A percentile compares a stretch with the other conserved stretches of the same genome.
phyloP scores from a whole-genome alignment of 2,113 vertebrate genomes.

The Prochilodus magdalenae region DNA sequence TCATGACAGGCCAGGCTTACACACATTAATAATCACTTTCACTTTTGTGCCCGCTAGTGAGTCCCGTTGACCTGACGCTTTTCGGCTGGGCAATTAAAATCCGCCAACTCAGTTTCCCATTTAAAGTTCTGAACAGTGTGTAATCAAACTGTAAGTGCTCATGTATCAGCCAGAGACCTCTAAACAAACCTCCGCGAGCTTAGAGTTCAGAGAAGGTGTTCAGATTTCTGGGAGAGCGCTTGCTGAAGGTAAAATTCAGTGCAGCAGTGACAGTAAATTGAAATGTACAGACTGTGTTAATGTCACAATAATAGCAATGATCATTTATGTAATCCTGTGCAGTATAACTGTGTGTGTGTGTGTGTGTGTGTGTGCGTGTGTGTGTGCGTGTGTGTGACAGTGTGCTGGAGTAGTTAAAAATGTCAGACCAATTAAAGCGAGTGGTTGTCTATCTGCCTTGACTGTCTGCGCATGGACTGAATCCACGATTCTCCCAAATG shows the following conservation, averaged over 20 bases:
- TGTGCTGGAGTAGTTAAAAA: slow-evolving; percentile 44
- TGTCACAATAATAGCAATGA: slow-evolving; percentile 18
- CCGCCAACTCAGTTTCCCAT: too few species aligned
- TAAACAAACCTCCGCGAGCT: not conserved
- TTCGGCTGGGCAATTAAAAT: too few species aligned
- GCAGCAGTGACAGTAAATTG: not conserved
- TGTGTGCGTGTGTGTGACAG: not conserved
- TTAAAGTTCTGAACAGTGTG: too few species aligned
- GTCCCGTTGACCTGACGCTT: too few species aligned
- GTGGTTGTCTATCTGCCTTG: slow-evolving; percentile 31
- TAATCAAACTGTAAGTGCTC: not conserved
- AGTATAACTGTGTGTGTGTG: not conserved
- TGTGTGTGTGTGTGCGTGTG: not conserved
- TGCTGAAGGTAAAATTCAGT: not conserved
- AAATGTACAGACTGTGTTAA: not conserved
- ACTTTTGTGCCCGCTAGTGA: too few species aligned
- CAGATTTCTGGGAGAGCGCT: not conserved
- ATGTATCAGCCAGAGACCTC: not conserved
- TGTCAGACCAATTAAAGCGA: slow-evolving; percentile 63
- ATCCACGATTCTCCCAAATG: slow-evolving; percentile 50
- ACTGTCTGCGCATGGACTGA: slow-evolving; percentile 31
- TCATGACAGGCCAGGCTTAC: too few species aligned
- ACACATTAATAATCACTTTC: too few species aligned
- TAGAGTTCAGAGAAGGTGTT: not conserved
- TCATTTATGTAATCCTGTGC: slow-evolving; percentile 1